Conservation (phyloP, 2,888 invertebrate genomes). For the Pristionchus entomophagus region DNA sequence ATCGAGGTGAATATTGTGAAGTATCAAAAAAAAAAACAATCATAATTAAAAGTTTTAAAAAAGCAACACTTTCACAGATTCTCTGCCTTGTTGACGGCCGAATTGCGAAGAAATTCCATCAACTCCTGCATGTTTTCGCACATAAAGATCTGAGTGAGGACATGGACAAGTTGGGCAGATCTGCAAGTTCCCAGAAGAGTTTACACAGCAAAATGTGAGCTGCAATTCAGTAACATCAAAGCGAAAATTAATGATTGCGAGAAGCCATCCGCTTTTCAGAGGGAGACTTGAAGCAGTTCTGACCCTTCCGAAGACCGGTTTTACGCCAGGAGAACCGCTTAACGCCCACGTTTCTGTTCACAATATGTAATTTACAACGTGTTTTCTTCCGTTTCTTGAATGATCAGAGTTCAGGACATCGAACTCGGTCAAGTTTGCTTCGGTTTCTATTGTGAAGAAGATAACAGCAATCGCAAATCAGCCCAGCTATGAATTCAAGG, state of each 20-base stretch:
- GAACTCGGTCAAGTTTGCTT: conserved; percentile 33
- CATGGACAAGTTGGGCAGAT: not conserved
- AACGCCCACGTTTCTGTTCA: not conserved
- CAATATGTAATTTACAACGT: not conserved
- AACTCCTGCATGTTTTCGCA: not conserved
- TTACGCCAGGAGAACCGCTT: conserved; percentile 27
- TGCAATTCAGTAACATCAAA: too few species aligned
- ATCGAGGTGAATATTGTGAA: conserved; percentile 1
- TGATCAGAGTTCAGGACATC: not conserved
- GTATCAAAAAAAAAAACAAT: too few species aligned
- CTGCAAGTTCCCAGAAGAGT: not conserved
- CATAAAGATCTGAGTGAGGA: conserved; percentile 20
- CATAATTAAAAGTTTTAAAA: not conserved
- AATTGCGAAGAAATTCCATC: conserved; percentile 1
- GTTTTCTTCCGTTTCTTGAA: not conserved
- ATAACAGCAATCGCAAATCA: not conserved
- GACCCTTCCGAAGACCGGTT: conserved; percentile 31
- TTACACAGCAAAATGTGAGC: conserved; percentile 24
- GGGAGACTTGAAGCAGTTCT: too few species aligned
- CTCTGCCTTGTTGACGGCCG: conserved; percentile 1
- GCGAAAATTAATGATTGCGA: not conserved
- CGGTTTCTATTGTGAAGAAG: conserved; percentile 1
- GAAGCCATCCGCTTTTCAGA: not conserved
- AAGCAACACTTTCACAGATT: not conserved
- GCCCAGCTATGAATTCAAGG: not conserved